A percentile compares a stretch with the other conserved stretches of the same genome.
Evolutionary conservation across 1,140 invertebrate species (phyloP).

Genomic region (Tetranychus cinnabarinus): DNA sequence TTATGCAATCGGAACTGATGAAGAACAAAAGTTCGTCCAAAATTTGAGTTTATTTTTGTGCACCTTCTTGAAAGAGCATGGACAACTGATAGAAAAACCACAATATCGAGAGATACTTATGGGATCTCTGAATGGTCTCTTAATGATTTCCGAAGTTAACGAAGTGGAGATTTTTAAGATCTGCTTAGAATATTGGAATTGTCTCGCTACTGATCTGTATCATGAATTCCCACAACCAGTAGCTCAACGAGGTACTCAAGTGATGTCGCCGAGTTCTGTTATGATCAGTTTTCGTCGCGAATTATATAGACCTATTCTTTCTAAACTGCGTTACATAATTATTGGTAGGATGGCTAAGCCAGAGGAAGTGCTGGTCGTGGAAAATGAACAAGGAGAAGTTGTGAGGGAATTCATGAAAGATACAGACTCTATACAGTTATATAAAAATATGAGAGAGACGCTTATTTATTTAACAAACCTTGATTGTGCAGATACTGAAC

Average conservation of each 20-base stretch:
- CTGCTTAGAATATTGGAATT: constrained; percentile 97
- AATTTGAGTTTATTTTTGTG: constrained; percentile 92
- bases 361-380: constrained; percentile 99
- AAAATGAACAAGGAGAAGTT: constrained; percentile 99
- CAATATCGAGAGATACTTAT: constrained; percentile 39
- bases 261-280: not conserved
- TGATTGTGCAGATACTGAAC: constrained; percentile 88
- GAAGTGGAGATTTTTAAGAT: constrained; percentile 99
- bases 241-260: not conserved
- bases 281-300: constrained; percentile 22
- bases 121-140: constrained; percentile 70
- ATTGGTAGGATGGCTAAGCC: constrained; percentile 99
- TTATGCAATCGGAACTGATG: constrained; percentile 72
- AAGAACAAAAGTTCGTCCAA: constrained; percentile 97
- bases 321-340: constrained; percentile 90
- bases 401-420: constrained; percentile 99
- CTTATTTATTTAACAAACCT: constrained; percentile 96
- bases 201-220: constrained; percentile 69
- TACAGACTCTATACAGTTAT: constrained; percentile 96
- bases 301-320: constrained; percentile 53
- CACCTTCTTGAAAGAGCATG: constrained; percentile 89
- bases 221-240: not conserved
- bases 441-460: constrained; percentile 99
- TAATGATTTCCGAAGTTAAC: constrained; percentile 93
- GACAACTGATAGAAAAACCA: constrained; percentile 51